Conservation (phyloP, 2,888 invertebrate species). For the Drosophila koepferae region DNA sequence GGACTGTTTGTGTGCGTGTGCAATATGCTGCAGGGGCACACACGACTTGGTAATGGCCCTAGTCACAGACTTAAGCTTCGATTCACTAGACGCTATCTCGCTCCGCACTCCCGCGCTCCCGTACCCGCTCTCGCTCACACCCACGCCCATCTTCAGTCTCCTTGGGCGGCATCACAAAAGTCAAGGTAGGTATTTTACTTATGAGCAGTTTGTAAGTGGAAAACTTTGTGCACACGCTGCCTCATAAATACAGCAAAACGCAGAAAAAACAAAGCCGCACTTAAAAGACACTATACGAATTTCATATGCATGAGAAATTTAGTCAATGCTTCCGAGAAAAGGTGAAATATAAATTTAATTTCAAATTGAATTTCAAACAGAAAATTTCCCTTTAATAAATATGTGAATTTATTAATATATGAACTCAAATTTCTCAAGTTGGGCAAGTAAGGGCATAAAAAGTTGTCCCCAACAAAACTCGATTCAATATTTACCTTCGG, state of each 20-base stretch:
- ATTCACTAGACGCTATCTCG: constrained; percentile 8
- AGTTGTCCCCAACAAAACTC: not conserved
- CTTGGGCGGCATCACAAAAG: constrained; percentile 57
- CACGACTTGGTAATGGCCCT: constrained; percentile 53
- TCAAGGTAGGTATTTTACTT: constrained; percentile 74
- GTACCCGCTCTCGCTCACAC: not conserved
- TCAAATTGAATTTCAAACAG: not conserved
- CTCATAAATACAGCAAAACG: constrained; percentile 51
- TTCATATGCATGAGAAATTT: not conserved
- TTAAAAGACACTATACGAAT: constrained; percentile 36
- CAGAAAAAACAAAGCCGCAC: constrained; percentile 29
- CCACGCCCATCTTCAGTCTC: constrained; percentile 9
- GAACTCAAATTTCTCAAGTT: not conserved
- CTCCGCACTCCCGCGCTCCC: not conserved
- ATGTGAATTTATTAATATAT: not conserved
- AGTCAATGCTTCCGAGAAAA: no score
- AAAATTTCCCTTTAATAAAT: not conserved
- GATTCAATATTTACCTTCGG: not conserved
- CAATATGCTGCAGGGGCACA: constrained; percentile 51
- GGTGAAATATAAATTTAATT: not conserved
- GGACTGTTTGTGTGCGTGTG: constrained; percentile 23
- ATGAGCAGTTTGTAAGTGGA: constrained; percentile 71
- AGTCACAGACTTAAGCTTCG: constrained; percentile 34
- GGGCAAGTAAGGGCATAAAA: not conserved
- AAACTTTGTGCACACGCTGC: constrained; percentile 70